Base-by-base conservation (phyloP, 2,797 vertebrate species). In the Phoeniculus purpureus region DNA sequence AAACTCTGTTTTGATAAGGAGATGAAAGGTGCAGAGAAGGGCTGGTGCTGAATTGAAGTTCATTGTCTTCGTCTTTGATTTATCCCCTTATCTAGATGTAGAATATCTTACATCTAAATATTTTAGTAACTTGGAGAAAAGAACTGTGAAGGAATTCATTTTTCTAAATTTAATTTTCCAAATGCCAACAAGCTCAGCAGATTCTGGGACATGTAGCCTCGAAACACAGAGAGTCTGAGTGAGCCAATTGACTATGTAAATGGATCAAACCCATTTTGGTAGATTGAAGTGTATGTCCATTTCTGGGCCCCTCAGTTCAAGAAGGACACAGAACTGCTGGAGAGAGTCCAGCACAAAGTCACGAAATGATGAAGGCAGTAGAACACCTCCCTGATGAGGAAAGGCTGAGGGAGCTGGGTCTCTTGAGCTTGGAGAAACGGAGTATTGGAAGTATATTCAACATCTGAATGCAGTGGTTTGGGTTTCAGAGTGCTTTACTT, bases 31-130 rank as follows among this genome's bases (percentile, higher is more conserved):
- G 26, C 75, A 74, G 68, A 72, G 68, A 81, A 93, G 31, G 73
- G 40, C 66, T 68, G 37, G 21, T 78, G 34, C 73, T 75, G 59
- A 77, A 64, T 77, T 34, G 87, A 89, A 68, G 82, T 91, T 89
- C 66, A 52, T 92, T 79, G 85, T 95, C 82, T 60, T 66, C 68
- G 48, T 90, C 79, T 89, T 89, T 95, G 93, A 95, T 91, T 94
- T 93, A 92, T 93, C 60, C 40, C 64, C 60, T 75, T 81, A 66
- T 83, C 84, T 94, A 81, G 73, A 75, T 79, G 54, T 70, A 76
- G 91, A 87, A 54, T 89, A 64, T 93, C 77, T 93, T 79, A 18
- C 3, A 7, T 68, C 73, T 95, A 94, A 92, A 89, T 94, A 92
- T 95, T 95, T 92, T 66, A 95, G 85, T 87, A 90, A 93, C 67